phyloP scores from a whole-genome alignment of 2,113 vertebrate genomes.

The Heterochromis multidens region DNA sequence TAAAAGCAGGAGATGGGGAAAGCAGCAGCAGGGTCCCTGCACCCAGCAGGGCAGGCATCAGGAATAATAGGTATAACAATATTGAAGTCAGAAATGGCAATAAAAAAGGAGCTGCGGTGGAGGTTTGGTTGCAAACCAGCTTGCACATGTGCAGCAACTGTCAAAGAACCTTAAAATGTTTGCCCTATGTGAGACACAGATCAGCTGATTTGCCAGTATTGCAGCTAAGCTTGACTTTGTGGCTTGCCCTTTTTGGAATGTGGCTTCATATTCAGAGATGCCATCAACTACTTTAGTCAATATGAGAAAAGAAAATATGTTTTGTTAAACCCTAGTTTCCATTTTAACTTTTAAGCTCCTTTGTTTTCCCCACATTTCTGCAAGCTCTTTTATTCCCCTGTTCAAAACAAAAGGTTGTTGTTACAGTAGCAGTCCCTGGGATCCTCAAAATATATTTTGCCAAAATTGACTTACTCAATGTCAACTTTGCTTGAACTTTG shows the following conservation, averaged over 20 bases:
- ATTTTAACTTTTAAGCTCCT: not conserved
- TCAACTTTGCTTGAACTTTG: conserved; percentile 51
- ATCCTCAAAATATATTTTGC: not conserved
- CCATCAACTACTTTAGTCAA: not conserved
- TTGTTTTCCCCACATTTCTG: not conserved
- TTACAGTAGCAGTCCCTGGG: not conserved
- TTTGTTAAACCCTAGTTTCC: not conserved
- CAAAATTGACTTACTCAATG: conserved; percentile 4
- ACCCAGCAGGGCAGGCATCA: not conserved
- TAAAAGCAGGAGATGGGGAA: not conserved
- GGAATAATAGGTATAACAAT: not conserved
- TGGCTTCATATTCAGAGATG: not conserved
- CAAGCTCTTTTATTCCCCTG: not conserved
- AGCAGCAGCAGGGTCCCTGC: not conserved
- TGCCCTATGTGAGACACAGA: not conserved
- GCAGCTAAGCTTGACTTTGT: not conserved
- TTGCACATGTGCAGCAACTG: not conserved
- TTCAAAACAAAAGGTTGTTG: not conserved
- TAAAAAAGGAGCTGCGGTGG: not conserved
- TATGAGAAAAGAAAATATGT: not conserved
- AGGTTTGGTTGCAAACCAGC: not conserved
- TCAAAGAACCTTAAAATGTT: not conserved
- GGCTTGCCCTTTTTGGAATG: not conserved
- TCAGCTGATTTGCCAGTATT: not conserved
- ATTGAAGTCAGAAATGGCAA: not conserved